These are phyloP conservation scores for Leptinotarsa haldemani DNA, from an alignment of 2,888 invertebrate genomes.

Conservation along the genomic window DNA sequence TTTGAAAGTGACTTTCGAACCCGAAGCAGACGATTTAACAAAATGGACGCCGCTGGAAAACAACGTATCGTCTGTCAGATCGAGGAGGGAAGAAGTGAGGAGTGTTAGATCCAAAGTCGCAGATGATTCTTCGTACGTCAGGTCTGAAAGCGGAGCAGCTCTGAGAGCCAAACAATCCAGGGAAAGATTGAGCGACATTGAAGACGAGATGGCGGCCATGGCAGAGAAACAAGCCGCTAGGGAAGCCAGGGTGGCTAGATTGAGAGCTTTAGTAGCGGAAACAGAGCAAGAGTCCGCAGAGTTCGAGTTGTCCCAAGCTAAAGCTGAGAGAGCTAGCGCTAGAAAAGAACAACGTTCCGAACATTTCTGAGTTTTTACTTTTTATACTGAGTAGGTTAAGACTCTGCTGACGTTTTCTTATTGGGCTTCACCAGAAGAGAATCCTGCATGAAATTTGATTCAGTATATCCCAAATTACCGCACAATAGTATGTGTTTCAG, in stretches of 20 bases:
- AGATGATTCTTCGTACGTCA: slow-evolving; percentile 22
- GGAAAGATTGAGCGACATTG: slow-evolving; percentile 77
- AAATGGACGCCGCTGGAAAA: slow-evolving; percentile 69
- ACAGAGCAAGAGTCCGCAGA: slow-evolving; percentile 65
- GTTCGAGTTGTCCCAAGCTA: slow-evolving; percentile 56
- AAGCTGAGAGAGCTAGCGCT: slow-evolving; percentile 48
- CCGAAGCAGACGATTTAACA: slow-evolving; percentile 63
- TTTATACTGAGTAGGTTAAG: neutral
- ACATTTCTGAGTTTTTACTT: slow-evolving; percentile 17
- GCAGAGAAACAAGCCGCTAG: slow-evolving; percentile 76
- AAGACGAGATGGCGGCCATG: slow-evolving; percentile 80
- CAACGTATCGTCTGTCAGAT: slow-evolving; percentile 54
- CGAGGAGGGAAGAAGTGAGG: slow-evolving; percentile 35
- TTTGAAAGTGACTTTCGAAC: slow-evolving; percentile 56
- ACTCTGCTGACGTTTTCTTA: neutral
- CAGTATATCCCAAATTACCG: neutral
- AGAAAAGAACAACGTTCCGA: slow-evolving; percentile 53
- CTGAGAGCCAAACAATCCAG: slow-evolving; percentile 73
- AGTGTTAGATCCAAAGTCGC: slow-evolving; percentile 57
- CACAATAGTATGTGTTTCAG: neutral
- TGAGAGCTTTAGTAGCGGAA: slow-evolving; percentile 77
- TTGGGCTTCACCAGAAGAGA: neutral
- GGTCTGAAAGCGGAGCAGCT: slow-evolving; percentile 70
- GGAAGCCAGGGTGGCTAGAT: slow-evolving; percentile 78
- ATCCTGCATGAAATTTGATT: neutral